Evolutionary conservation across 1,140 invertebrate genomes (phyloP).

Genomic region (Cherax quadricarinatus): DNA sequence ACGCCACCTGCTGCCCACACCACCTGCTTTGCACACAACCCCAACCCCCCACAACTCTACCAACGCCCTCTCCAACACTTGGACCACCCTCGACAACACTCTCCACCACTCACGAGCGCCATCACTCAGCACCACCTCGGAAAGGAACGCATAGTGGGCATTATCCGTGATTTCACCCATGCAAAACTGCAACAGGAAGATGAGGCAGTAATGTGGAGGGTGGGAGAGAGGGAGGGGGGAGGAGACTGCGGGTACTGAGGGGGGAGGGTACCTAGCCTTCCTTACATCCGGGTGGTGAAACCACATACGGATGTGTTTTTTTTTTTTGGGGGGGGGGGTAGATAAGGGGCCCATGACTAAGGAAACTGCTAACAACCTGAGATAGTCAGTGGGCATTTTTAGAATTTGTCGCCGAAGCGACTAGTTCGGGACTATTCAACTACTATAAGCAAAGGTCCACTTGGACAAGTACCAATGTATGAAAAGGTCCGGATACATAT

Average conservation of each 20-base stretch:
- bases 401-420: too few relatives aligned
- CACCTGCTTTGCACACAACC: background rate
- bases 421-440: too few relatives aligned
- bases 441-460: too few relatives aligned
- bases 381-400: too few relatives aligned
- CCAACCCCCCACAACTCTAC: background rate
- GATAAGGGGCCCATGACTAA: background rate
- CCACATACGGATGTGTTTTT: conserved; percentile 3
- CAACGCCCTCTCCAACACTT: background rate
- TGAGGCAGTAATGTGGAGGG: background rate
- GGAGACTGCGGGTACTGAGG: background rate
- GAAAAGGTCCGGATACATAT: too few relatives aligned
- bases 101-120: background rate
- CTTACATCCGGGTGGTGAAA: conserved; percentile 5
- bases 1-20: background rate
- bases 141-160: too few relatives aligned
- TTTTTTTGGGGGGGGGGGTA: background rate
- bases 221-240: background rate
- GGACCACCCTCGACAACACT: background rate
- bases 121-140: background rate
- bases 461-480: too few relatives aligned
- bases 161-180: too few relatives aligned
- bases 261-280: background rate
- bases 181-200: too few relatives aligned
- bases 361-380: background rate